A percentile compares a stretch with the other conserved stretches of the same genome.
Evolutionary conservation across 2,888 invertebrate genomes (phyloP).

Genomic region (Apocheima hispidaria): DNA sequence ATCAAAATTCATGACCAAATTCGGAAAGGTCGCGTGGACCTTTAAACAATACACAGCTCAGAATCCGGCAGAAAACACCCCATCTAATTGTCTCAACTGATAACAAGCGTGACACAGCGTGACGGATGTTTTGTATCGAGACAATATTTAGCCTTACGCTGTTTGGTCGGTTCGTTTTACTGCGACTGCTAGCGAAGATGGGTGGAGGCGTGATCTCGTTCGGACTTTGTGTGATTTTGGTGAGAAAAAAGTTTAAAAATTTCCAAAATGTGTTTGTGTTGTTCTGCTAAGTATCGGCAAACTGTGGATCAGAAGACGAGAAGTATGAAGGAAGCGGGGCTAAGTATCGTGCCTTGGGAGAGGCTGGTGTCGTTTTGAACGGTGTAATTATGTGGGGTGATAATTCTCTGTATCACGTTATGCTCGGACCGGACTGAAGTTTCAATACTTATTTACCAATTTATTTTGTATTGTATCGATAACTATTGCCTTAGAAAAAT

Average conservation of each 20-base stretch:
- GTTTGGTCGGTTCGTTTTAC: constrained; percentile 27
- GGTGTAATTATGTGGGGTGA: neutral
- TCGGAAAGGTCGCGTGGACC: neutral
- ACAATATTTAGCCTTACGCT: constrained; percentile 39
- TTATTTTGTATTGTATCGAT: no score
- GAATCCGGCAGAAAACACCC: constrained; percentile 29
- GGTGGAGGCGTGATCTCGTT: constrained; percentile 14
- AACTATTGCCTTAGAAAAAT: no score
- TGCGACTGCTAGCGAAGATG: constrained; percentile 28
- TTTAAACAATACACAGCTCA: neutral
- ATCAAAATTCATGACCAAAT: no score
- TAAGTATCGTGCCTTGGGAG: no score
- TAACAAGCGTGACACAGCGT: constrained; percentile 38
- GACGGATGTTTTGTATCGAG: constrained; percentile 30
- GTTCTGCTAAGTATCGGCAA: neutral
- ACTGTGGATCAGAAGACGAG: neutral
- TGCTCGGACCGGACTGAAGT: no score
- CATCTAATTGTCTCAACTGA: constrained; percentile 26
- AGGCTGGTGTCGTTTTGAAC: no score
- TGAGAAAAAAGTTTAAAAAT: constrained; percentile 29
- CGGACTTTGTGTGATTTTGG: constrained; percentile 36
- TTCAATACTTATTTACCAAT: no score
- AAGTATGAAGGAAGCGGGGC: neutral
- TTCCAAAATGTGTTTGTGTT: neutral
- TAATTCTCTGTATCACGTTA: no score